Evolutionary conservation across 2,888 invertebrate genomes (phyloP).

Genomic region (Dicyrtoma fusca): DNA sequence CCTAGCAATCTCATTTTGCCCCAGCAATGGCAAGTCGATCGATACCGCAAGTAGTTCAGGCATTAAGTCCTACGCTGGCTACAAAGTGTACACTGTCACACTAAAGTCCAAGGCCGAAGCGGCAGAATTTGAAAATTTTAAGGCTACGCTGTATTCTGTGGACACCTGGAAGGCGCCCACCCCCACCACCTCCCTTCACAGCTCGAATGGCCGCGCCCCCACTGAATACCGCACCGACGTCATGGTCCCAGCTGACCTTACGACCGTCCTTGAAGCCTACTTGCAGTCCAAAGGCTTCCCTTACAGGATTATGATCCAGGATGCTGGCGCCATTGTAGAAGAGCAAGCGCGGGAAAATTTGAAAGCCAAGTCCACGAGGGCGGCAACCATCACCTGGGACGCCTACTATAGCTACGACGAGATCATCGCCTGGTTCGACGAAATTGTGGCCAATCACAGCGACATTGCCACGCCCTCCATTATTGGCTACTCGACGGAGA

Average conservation of each 20-base stretch:
- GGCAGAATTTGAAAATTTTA: neutral
- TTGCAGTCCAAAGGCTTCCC: neutral
- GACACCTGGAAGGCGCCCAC: constrained; percentile 28
- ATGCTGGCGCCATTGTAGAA: constrained; percentile 17
- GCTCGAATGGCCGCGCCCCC: neutral
- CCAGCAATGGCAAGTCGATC: no score
- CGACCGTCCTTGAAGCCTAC: neutral
- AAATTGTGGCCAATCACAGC: constrained; percentile 47
- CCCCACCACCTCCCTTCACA: neutral
- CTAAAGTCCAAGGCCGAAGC: constrained; percentile 10
- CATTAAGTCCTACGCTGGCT: constrained; percentile 17
- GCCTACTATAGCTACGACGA: constrained; percentile 25
- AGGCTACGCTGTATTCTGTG: neutral
- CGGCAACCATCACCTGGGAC: constrained; percentile 28
- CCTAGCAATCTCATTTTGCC: no score
- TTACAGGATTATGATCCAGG: neutral
- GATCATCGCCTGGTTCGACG: constrained; percentile 55
- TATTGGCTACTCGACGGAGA: constrained; percentile 37
- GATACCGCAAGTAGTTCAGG: neutral
- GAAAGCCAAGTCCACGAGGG: neutral
- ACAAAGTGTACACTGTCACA: constrained; percentile 20
- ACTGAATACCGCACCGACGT: constrained; percentile 27
- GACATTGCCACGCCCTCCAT: constrained; percentile 45
- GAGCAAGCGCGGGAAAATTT: neutral
- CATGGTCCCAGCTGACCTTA: constrained; percentile 33